Evolutionary conservation across 2,888 invertebrate genomes (phyloP), one percentile per base, ranked within the genome.

Genomic region (Brassicogethes aeneus): DNA sequence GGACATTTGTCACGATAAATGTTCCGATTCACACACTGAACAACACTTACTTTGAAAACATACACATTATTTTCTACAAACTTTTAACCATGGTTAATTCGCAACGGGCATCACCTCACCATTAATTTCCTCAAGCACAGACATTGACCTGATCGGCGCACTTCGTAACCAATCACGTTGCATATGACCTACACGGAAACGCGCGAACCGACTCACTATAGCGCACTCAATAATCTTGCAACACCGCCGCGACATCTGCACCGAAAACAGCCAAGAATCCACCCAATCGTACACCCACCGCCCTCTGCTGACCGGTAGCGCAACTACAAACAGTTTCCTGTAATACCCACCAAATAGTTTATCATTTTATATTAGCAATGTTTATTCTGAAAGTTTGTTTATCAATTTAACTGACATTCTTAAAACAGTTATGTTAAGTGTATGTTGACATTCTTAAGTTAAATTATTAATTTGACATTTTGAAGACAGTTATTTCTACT

Each of bases 81-180:
- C 50, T 54, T 66, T 66, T 64, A 71, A 74, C 74, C 77, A 77
- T 78, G 69, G 60, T 77, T 77, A 75, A 70, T 70, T 71, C 72
- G 73, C 75, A 62, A 66, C 65, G 65, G 68, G 69, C 68, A 66
- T 67, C 71, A 70, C 70, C 67, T 69, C 68, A 65, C 70, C 70
- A 71, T 70, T 70, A 70, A 71, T 70, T 71, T 71, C 71, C 71
- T 69, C 71, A 56, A 69, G 70, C 72, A 65, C 79, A 77, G 79
- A 78, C 79, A 74, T 76, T 75, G 75, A 74, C 74, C 74, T 69
- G 69, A 75, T 82, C 81, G 82, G 79, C 62, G 64, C 69, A 65
- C 66, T 71, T 79, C 81, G 81, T 72, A 62, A 60, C 71, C 70
- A 73, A 70, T 71, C 76, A 57, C 51, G 51, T 51, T 45, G 49